A percentile compares a stretch with the other conserved stretches of the same genome.
These are phyloP conservation scores for Clinocottus analis DNA, from an alignment of 2,113 vertebrate species.

Conservation along the genomic window DNA sequence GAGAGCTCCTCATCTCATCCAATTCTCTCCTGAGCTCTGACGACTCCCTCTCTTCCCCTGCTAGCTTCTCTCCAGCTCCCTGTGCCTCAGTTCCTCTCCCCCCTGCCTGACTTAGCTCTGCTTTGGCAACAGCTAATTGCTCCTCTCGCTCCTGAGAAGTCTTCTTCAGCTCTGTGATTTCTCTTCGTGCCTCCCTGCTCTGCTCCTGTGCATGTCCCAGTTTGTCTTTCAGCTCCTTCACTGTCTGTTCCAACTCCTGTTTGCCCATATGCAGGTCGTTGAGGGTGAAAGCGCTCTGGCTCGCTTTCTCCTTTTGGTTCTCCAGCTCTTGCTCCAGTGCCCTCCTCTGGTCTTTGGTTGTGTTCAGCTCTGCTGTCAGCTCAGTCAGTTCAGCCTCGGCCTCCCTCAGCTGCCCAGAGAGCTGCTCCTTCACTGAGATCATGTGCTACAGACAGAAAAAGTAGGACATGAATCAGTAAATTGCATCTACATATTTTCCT, in stretches of 20 bases:
- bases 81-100: slow-evolving; percentile 47
- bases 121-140: slow-evolving; percentile 74
- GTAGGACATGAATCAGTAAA: neutral
- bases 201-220: slow-evolving; percentile 82
- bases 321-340: slow-evolving; percentile 82
- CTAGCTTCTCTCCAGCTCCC: slow-evolving; percentile 69
- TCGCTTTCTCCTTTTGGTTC: slow-evolving; percentile 86
- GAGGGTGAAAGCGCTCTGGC: slow-evolving; percentile 85
- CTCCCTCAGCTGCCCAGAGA: slow-evolving; percentile 86
- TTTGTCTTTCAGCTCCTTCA: slow-evolving; percentile 86
- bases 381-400: slow-evolving; percentile 77
- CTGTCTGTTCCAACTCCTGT: slow-evolving; percentile 84
- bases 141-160: slow-evolving; percentile 83
- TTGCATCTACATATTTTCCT: neutral
- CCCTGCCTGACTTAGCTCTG: slow-evolving; percentile 69
- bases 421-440: slow-evolving; percentile 91
- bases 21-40: slow-evolving; percentile 82
- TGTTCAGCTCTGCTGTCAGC: slow-evolving; percentile 82
- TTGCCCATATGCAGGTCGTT: slow-evolving; percentile 89
- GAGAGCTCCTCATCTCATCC: slow-evolving; percentile 80
- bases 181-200: slow-evolving; percentile 76
- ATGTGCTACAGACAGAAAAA: slow-evolving; percentile 85
- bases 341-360: slow-evolving; percentile 82
- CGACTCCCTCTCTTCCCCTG: slow-evolving; percentile 83
- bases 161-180: slow-evolving; percentile 83